Base-by-base conservation (phyloP, 35 echinoderm and acorn worm genomes). In the Lytechinus variegatus region DNA sequence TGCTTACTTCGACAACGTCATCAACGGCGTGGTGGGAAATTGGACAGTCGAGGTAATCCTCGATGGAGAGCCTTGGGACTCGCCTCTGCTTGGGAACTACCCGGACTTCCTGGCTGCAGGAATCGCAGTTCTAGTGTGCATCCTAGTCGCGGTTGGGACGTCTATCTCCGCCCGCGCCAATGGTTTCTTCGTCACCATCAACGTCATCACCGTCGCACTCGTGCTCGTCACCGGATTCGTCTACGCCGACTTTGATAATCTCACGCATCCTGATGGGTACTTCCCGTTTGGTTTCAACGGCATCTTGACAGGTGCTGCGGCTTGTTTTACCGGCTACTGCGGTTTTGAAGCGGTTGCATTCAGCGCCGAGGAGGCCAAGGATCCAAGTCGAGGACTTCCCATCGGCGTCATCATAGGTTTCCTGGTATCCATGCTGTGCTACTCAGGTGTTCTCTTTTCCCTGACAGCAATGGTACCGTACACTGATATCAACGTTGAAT, bases 281-380 rank as follows among this genome's bases (percentile, higher is more conserved):
- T 90, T 96, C 56, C 95, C 97, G 21, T 95, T 89, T 86, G 96
- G 97, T 8, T 94, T 97, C 53, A 52, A 55, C 4, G 97, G 97
- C 16, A 92, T 98, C 14, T 91, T 98, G 93, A 98, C 96, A 21
- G 97, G 97, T 52, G 96, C 97, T 28, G 97, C 97, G 16, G 96
- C 97, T 16, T 98, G 97, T 95, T 98, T 98, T 56, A 96, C 96
- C 5, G 97, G 96, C 1, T 98, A 96, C 60, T 96, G 96, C 71
- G 97, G 97, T 2, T 98, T 98, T 87, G 97, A 98, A 56, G 96
- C 96, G 5, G 95, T 98, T 7, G 97, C 97, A 28, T 96, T 96
- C 56, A 96, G 96, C 89, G 97, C 96, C 4, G 97, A 98, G 71
- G 97, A 98, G 89, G 97, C 97, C 55, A 96, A 96, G 56, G 52